A percentile compares a stretch with the other conserved stretches of the same genome.
Conservation (phyloP, 1,140 invertebrate species). For the Hyles euphorbiae region DNA sequence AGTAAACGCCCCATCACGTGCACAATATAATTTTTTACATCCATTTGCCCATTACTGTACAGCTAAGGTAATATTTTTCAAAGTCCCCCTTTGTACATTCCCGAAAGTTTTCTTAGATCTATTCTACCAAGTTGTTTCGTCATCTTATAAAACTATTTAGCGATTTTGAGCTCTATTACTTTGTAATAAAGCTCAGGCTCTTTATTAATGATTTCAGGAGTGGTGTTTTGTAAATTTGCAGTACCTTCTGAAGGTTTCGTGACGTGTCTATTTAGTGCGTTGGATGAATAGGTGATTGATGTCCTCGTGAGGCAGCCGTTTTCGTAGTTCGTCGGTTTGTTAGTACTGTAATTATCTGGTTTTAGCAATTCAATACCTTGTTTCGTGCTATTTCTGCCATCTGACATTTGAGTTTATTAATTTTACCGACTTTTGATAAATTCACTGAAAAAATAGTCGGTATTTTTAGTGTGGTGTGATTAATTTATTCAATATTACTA, state of each 20-base stretch:
- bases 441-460: too few relatives aligned
- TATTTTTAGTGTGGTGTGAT: too few relatives aligned
- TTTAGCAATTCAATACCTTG: too few relatives aligned
- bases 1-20: slow-evolving; percentile 1
- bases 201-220: not conserved
- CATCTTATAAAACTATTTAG: not conserved
- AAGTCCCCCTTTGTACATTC: slow-evolving; percentile 21
- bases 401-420: too few relatives aligned
- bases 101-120: slow-evolving; percentile 22
- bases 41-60: slow-evolving; percentile 19
- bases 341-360: slow-evolving; percentile 16
- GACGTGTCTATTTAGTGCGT: slow-evolving; percentile 24
- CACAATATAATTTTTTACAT: slow-evolving; percentile 19
- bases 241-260: slow-evolving; percentile 9
- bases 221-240: slow-evolving; percentile 1
- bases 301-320: slow-evolving; percentile 13
- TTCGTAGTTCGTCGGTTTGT: slow-evolving; percentile 13
- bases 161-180: not conserved
- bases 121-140: slow-evolving; percentile 10
- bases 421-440: too few relatives aligned
- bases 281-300: slow-evolving; percentile 28
- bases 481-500: too few relatives aligned
- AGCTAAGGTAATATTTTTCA: slow-evolving; percentile 23
- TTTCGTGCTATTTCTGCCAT: too few relatives aligned
- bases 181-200: not conserved